Conservation (phyloP, 2,888 invertebrate species). For the Oscheius onirici region DNA sequence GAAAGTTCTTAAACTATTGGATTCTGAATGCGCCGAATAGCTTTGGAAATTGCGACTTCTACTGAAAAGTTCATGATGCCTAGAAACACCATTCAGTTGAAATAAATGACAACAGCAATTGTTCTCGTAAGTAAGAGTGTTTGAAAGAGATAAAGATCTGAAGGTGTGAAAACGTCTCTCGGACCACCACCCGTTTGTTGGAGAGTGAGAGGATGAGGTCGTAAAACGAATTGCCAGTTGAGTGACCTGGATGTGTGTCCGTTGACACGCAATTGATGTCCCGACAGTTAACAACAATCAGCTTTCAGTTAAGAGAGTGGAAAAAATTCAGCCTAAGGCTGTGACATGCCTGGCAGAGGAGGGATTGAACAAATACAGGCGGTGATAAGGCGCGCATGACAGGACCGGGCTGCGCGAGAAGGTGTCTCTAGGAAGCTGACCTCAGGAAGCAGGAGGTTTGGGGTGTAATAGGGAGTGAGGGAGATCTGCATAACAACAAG, state of each 20-base stretch:
- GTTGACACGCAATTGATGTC: neutral
- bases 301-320: neutral
- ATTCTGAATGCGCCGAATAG: too few relatives aligned
- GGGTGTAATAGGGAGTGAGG: constrained; percentile 3
- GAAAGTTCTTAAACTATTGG: too few relatives aligned
- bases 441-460: neutral
- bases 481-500: constrained; percentile 25
- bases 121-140: too few relatives aligned
- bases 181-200: neutral
- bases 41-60: too few relatives aligned
- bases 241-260: constrained; percentile 21
- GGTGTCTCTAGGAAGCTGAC: constrained; percentile 2
- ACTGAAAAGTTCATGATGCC: too few relatives aligned
- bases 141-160: too few relatives aligned
- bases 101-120: too few relatives aligned
- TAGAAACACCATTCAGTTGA: too few relatives aligned
- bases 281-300: neutral
- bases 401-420: constrained; percentile 24
- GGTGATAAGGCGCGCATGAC: constrained; percentile 29
- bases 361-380: constrained; percentile 25
- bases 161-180: neutral
- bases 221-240: constrained; percentile 11
- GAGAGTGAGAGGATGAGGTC: neutral
- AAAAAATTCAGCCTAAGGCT: neutral
- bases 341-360: neutral